Evolutionary conservation across 2,797 vertebrate genomes (phyloP), one percentile per base, ranked within the genome.

Genomic region (Lutjanus argentimaculatus): DNA sequence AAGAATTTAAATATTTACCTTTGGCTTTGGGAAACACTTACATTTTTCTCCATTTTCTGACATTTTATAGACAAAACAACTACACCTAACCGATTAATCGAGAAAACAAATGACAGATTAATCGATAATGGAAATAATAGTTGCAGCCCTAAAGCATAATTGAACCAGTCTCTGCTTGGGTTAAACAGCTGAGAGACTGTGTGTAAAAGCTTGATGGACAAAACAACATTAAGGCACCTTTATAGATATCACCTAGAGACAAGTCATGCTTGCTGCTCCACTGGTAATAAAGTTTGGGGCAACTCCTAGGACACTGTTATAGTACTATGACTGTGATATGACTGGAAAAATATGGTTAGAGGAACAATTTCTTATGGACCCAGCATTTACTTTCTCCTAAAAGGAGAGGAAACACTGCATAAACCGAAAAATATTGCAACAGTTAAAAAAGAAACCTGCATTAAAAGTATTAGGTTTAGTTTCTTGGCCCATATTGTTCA

Each of bases 141-240:
- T 36, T 36, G 30, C 30, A 36, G 30, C 30, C 30, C 4, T 36
- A 6, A 4, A 4, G 17, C 19, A 61, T 1, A 42, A 66, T 4
- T 75, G 25, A 13, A 25, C 2, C 22, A 16, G 11, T 53, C 19
- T 61, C 10, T 66, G n/a, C 6, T 45, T 14, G 2, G 51, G 2
- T 9, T 40, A 48, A 62, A 25, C 11, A 52, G 19, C 13, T 19
- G 2, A 63, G 6, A 45, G 16, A 59, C 1, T 15, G 11, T 69
- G 72, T 62, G 48, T 65, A 59, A 57, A 83, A 73, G 43, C 21
- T 7, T 25, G 40, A 21, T 56, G 3, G 48, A 51, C 1, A 19
- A 61, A 61, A 59, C 49, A 58, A 40, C 14, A 63, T 36, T 57
- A 42, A 57, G 21, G 6, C 6, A 49, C 63, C 53, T 22, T 77